phyloP scores from a whole-genome alignment of 2,797 vertebrate species.

The Thaleichthys pacificus region DNA sequence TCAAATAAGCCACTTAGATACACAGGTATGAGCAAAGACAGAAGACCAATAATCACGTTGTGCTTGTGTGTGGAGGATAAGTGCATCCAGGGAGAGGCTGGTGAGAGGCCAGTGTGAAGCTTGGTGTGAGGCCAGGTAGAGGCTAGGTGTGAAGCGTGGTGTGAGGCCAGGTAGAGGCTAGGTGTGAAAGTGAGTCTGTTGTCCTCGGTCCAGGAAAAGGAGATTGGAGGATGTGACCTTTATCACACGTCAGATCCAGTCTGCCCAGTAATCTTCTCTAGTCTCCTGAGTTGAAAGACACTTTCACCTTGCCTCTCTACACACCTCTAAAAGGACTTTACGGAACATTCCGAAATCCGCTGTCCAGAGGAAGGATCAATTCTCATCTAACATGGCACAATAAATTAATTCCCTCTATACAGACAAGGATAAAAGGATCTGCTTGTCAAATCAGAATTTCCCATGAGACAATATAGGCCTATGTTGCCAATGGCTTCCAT shows the following conservation, averaged over 20 bases:
- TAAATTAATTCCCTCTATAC: background rate
- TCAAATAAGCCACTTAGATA: conserved; percentile 66
- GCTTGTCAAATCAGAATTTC: conserved; percentile 23
- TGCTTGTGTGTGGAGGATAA: background rate
- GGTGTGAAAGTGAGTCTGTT: background rate
- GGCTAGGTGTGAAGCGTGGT: background rate
- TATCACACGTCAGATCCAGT: background rate
- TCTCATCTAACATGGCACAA: too few species aligned
- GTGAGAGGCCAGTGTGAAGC: background rate
- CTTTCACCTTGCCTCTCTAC: background rate
- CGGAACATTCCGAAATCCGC: background rate
- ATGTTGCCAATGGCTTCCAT: conserved; percentile 9
- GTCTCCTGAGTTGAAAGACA: background rate
- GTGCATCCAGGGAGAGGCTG: background rate
- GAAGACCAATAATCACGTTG: background rate
- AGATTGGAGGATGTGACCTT: background rate
- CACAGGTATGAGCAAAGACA: conserved; percentile 48
- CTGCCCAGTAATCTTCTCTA: background rate
- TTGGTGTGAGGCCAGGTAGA: too few species aligned
- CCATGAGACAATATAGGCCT: conserved; percentile 11
- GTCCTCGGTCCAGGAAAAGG: background rate
- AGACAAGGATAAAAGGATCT: too few species aligned
- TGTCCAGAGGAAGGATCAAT: background rate
- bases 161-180: background rate
- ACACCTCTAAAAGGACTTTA: background rate